Evolutionary conservation across 1,140 invertebrate genomes (phyloP).

Genomic region (Micrasema minimum): DNA sequence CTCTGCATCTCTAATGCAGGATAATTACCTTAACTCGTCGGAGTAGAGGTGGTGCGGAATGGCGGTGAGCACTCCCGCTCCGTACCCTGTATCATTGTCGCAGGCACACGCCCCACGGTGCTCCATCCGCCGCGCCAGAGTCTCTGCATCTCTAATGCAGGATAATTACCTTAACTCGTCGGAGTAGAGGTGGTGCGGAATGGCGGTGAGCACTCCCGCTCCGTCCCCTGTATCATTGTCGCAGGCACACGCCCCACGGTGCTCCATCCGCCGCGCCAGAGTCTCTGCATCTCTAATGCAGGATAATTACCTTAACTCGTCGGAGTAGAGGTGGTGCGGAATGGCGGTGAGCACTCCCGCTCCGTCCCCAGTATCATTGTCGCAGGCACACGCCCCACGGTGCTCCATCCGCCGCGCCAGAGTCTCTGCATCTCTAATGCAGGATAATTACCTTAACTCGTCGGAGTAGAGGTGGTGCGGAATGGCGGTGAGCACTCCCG

Average conservation of each 20-base stretch:
- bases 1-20: no score
- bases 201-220: constrained; percentile 94
- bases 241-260: constrained; percentile 97
- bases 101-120: constrained; percentile 98
- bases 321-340: constrained; percentile 91
- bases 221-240: constrained; percentile 99
- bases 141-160: no score
- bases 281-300: constrained; percentile 92
- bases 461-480: constrained; percentile 92
- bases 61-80: constrained; percentile 94
- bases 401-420: constrained; percentile 98
- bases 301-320: constrained; percentile 76
- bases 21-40: constrained; percentile 74
- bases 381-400: constrained; percentile 96
- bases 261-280: constrained; percentile 96
- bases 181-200: constrained; percentile 93
- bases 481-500: constrained; percentile 95
- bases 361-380: constrained; percentile 98
- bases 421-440: constrained; percentile 90
- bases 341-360: constrained; percentile 96
- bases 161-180: constrained; percentile 75
- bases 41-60: constrained; percentile 96
- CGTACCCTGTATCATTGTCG: constrained; percentile 99
- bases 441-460: constrained; percentile 74
- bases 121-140: constrained; percentile 95